Conservation (phyloP, 1,140 invertebrate species). For the Spodoptera litura region DNA sequence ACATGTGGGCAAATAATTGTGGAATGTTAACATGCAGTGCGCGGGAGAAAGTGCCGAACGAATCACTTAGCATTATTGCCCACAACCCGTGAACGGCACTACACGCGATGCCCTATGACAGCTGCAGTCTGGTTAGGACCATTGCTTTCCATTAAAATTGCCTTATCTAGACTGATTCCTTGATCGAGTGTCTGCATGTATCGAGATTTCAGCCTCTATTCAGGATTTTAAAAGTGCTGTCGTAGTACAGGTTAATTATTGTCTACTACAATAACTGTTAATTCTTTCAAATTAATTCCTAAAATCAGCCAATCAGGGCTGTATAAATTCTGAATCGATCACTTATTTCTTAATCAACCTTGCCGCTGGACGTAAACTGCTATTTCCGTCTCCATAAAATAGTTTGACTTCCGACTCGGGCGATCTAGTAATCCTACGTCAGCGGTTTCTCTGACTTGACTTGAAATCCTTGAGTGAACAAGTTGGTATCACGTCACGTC, state of each 20-base stretch:
- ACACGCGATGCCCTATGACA: background rate
- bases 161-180: too few relatives aligned
- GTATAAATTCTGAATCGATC: too few relatives aligned
- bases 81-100: slow-evolving; percentile 23
- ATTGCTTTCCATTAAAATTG: too few relatives aligned
- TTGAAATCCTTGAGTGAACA: slow-evolving; percentile 36
- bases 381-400: slow-evolving; percentile 11
- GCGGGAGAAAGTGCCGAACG: slow-evolving; percentile 34
- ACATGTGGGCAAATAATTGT: slow-evolving; percentile 15
- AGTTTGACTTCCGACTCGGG: slow-evolving; percentile 5
- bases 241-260: too few relatives aligned
- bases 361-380: background rate
- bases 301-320: too few relatives aligned
- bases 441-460: background rate
- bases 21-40: slow-evolving; percentile 26
- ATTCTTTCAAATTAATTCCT: too few relatives aligned
- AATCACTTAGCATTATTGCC: slow-evolving; percentile 43
- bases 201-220: too few relatives aligned
- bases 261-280: too few relatives aligned
- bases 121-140: background rate
- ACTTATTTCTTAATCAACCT: background rate
- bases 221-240: too few relatives aligned
- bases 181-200: too few relatives aligned
- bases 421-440: slow-evolving; percentile 9
- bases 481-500: slow-evolving; percentile 4